A percentile compares a stretch with the other conserved stretches of the same genome.
These are phyloP conservation scores for Alligator sinensis DNA, from an alignment of 2,113 vertebrate species.

Conservation along the genomic window DNA sequence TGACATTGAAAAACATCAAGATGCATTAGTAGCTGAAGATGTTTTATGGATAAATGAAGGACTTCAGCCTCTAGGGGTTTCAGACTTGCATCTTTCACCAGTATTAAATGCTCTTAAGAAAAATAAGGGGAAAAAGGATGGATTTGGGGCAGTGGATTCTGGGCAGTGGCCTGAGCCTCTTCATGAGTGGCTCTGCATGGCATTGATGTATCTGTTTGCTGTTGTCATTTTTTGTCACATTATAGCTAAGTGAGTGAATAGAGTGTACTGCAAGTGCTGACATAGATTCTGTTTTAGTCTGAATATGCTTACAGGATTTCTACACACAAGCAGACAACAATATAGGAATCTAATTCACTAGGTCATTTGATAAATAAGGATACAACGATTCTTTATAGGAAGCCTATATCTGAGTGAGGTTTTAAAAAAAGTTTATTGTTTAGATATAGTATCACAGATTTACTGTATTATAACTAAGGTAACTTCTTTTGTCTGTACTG, in stretches of 20 bases:
- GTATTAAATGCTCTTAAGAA: background rate
- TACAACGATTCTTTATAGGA: background rate
- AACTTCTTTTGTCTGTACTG: background rate
- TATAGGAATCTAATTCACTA: conserved; percentile 48
- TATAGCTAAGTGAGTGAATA: conserved; percentile 45
- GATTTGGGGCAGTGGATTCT: no score
- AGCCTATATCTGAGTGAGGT: background rate
- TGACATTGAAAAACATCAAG: background rate
- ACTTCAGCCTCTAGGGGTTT: background rate
- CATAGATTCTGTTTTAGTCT: background rate
- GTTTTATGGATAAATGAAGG: background rate
- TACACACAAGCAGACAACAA: conserved; percentile 29
- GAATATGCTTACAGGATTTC: background rate
- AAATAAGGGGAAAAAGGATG: background rate
- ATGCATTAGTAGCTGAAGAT: background rate
- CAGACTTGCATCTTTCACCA: background rate
- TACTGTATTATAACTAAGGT: background rate
- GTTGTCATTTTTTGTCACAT: conserved; percentile 41
- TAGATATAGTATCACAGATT: background rate
- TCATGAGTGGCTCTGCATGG: no score
- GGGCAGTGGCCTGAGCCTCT: no score
- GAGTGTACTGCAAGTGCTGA: conserved; percentile 45
- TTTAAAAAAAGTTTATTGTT: background rate
- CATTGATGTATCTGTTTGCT: background rate
- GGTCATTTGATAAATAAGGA: background rate